phyloP scores from a whole-genome alignment of 2,797 vertebrate genomes.

The Notamacropus eugenii region DNA sequence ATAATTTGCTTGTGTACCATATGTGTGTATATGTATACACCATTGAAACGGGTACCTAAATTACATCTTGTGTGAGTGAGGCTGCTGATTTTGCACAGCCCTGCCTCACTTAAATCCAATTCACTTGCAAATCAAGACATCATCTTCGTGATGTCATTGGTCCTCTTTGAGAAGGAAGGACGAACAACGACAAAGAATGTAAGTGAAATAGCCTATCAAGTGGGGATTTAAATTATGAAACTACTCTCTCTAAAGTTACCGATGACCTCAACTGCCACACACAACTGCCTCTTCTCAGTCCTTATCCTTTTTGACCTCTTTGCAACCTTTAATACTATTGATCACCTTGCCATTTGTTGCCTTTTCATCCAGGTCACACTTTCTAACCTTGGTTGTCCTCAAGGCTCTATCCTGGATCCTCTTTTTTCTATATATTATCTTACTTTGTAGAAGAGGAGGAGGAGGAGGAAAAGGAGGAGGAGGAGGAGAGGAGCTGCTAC shows the following conservation, averaged over 20 bases:
- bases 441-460: neutral
- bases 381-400: neutral
- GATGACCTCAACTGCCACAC: neutral
- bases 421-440: neutral
- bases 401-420: neutral
- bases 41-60: neutral
- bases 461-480: too few species aligned
- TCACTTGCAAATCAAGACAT: neutral
- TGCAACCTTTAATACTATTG: neutral
- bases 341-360: neutral
- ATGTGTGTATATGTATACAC: neutral
- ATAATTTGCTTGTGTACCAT: neutral
- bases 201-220: neutral
- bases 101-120: neutral
- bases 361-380: neutral
- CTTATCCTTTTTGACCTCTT: neutral
- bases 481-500: too few species aligned
- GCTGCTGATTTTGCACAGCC: neutral
- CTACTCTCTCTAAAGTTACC: neutral
- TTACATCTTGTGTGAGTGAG: neutral
- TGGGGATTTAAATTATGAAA: neutral
- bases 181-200: neutral
- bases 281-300: neutral
- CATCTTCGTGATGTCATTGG: neutral
- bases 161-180: neutral